These are phyloP conservation scores for Mayetiola destructor DNA, from an alignment of 2,888 invertebrate genomes.

Conservation along the genomic window DNA sequence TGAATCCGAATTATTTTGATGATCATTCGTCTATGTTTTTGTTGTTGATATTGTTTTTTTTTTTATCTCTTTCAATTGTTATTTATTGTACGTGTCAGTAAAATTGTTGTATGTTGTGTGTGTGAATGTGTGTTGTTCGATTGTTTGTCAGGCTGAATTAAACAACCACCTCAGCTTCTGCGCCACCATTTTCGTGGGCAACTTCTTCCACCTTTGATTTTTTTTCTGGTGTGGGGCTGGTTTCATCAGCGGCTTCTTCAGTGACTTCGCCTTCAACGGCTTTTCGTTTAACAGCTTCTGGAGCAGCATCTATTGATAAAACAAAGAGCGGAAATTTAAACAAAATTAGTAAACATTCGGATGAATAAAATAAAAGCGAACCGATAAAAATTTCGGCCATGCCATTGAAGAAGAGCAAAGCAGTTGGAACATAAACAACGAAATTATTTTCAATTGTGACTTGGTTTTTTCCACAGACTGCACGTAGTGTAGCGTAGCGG, in stretches of 20 bases:
- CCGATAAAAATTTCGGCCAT: no score
- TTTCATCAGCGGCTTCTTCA: slow-evolving; percentile 25
- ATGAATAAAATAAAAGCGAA: no score
- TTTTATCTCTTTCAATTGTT: background rate
- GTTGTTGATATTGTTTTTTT: background rate
- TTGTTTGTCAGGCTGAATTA: slow-evolving; percentile 9
- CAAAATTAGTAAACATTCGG: background rate
- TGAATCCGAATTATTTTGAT: background rate
- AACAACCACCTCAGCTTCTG: slow-evolving; percentile 34
- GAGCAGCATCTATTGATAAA: slow-evolving; percentile 24
- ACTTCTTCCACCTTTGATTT: slow-evolving; percentile 35
- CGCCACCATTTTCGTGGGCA: slow-evolving; percentile 32
- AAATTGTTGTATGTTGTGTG: background rate
- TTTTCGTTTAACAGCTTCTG: slow-evolving; percentile 35
- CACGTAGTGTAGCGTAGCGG: no score
- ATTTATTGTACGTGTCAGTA: background rate
- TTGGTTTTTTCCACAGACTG: no score
- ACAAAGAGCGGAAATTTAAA: background rate
- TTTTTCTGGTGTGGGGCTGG: slow-evolving; percentile 33
- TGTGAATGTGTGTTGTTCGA: background rate
- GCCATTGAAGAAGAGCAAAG: no score
- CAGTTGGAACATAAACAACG: no score
- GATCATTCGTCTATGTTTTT: background rate
- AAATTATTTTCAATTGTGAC: no score
- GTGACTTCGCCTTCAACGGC: slow-evolving; percentile 24